Percentiles rank a stretch among this genome's conserved stretches.
Evolutionary conservation across 2,888 invertebrate species (phyloP).

Genomic region (Philonicus albiceps): DNA sequence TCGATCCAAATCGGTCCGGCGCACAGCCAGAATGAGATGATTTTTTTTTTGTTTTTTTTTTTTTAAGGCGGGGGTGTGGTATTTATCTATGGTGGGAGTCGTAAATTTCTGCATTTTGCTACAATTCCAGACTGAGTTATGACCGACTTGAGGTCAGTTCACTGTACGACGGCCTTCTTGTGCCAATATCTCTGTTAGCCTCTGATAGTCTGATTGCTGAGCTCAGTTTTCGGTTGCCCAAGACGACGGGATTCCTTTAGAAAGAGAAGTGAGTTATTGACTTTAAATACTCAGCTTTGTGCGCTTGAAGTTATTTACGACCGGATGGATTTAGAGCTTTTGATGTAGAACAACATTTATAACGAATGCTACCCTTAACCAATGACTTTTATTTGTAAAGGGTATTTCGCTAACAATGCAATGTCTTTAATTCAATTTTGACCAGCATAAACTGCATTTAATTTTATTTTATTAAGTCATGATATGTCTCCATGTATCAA

Average conservation of each 20-base stretch:
- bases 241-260: background rate
- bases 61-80: constrained; percentile 35
- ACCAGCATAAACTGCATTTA: background rate
- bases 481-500: background rate
- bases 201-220: background rate
- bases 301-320: background rate
- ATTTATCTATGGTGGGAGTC: constrained; percentile 8
- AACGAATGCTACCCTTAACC: background rate
- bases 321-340: background rate
- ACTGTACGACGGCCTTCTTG: background rate
- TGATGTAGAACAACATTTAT: background rate
- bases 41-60: too few species aligned
- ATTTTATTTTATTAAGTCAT: background rate
- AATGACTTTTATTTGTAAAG: background rate
- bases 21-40: background rate
- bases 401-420: background rate
- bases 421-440: background rate
- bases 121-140: constrained; percentile 17
- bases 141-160: background rate
- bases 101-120: constrained; percentile 25
- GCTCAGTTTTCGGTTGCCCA: background rate
- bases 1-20: background rate
- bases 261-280: background rate
- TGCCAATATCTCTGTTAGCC: background rate
- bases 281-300: background rate